A percentile compares a stretch with the other conserved stretches of the same genome.
Conservation (phyloP, 2,113 vertebrate species). For the Calidris pygmaea region DNA sequence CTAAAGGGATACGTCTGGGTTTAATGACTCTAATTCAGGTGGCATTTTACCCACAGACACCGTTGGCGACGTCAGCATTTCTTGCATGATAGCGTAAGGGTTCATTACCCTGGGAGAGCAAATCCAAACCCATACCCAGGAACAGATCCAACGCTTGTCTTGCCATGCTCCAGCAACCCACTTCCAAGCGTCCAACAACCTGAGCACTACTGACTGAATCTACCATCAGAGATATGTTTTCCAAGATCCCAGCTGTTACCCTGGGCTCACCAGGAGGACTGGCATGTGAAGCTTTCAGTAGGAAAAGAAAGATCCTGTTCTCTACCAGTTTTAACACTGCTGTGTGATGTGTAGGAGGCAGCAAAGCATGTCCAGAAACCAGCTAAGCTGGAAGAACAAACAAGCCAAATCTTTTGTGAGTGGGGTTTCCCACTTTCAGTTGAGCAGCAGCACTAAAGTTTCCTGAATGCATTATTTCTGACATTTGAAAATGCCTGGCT, state of each 20-base stretch:
- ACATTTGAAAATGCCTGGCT: background rate
- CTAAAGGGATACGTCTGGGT: background rate
- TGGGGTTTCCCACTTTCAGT: background rate
- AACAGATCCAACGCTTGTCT: background rate
- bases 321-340: background rate
- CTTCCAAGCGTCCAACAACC: background rate
- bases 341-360: background rate
- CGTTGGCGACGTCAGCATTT: background rate
- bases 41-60: background rate
- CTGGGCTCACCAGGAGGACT: background rate
- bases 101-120: background rate
- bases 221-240: background rate
- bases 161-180: background rate
- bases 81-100: background rate
- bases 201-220: background rate
- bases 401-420: background rate
- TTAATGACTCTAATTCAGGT: constrained; percentile 38
- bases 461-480: constrained; percentile 9
- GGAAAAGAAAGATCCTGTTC: background rate
- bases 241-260: background rate
- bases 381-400: background rate
- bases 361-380: background rate
- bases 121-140: background rate
- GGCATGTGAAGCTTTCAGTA: background rate
- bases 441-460: background rate